Evolutionary conservation across 1,140 invertebrate species (phyloP), one percentile per base, ranked within the genome.

Genomic region (Hesperophylax magnus): DNA sequence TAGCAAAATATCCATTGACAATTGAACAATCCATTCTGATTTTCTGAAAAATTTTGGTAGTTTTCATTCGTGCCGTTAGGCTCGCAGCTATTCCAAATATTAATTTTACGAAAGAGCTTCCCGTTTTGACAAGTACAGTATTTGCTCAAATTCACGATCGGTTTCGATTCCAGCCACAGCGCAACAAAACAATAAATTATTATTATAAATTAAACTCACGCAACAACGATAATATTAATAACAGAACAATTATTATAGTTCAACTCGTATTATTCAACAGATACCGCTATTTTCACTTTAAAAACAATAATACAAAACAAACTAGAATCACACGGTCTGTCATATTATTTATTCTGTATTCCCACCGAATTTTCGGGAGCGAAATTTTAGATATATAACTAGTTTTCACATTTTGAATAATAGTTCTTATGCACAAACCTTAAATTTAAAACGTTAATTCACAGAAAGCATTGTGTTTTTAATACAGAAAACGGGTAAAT

Each of bases 311-410:
- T 65, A 71, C 34, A 53, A 71, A 71, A 71, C 67, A 71, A 71
- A 71, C 39, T 20, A 71, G 20, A 71, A 47, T 71, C 39, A 71
- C 39, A 71, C 67, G 67, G 67, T 18, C 67, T 71, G 67, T 71
- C 67, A 71, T 71, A 47, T 47, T 47, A 47, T 47, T 47, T 9
- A 47, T 47, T 8, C 34, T 8, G 7, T 39, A 69, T 69, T 69
- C 65, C 67, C 67, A 71, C 67, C n/a, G 67, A 71, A 71, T 47
- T 20, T 71, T 71, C 67, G 67, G 67, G 39, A 71, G 67, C 67
- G 17, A 52, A 53, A 71, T 71, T 71, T 18, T 17, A n/a, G 17
- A n/a, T 22, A 47, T 52, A 52, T 24, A n/a, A 18, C 39, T 39
- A 47, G n/a, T 39, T 52, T 20, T 71, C 67, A 71, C 67, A 71